Conservation (phyloP, 1,140 invertebrate genomes). For the Drosophila pandora region DNA sequence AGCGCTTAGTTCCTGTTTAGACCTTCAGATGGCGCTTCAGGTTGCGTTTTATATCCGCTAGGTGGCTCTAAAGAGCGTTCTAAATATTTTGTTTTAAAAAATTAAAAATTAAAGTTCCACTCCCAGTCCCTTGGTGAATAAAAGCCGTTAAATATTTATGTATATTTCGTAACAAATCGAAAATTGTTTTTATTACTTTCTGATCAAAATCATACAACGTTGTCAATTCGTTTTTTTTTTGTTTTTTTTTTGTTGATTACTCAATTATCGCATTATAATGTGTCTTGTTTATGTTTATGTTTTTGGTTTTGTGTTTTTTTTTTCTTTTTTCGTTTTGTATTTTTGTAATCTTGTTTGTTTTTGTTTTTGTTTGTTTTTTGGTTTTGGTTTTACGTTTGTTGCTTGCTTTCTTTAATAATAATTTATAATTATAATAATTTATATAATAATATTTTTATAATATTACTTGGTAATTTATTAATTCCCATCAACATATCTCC, state of each 20-base stretch:
- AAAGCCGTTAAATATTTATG: conserved; percentile 60
- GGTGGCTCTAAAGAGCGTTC: neutral
- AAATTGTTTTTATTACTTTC: conserved; percentile 83
- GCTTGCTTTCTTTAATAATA: conserved; percentile 70
- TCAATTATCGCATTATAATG: conserved; percentile 74
- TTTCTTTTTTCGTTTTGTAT: conserved; percentile 43
- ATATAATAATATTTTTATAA: conserved; percentile 82
- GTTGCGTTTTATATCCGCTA: neutral
- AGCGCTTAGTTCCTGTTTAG: too few relatives aligned
- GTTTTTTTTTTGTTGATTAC: conserved; percentile 55
- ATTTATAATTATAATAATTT: conserved; percentile 82
- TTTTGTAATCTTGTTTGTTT: conserved; percentile 66
- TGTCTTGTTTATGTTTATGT: conserved; percentile 59
- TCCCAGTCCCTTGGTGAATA: neutral
- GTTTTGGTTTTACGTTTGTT: conserved; percentile 55
- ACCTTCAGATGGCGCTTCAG: too few relatives aligned
- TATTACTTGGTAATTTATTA: conserved; percentile 82
- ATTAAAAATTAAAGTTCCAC: neutral
- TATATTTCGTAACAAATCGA: conserved; percentile 84
- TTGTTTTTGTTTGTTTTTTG: conserved; percentile 10
- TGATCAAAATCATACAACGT: conserved; percentile 84
- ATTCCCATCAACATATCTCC: conserved; percentile 59
- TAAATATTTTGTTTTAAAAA: neutral
- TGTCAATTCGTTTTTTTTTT: conserved; percentile 74
- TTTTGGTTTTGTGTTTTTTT: conserved; percentile 50